A percentile compares a stretch with the other conserved stretches of the same genome.
Conservation (phyloP, 2,113 vertebrate species). For the Xyrauchen texanus region DNA sequence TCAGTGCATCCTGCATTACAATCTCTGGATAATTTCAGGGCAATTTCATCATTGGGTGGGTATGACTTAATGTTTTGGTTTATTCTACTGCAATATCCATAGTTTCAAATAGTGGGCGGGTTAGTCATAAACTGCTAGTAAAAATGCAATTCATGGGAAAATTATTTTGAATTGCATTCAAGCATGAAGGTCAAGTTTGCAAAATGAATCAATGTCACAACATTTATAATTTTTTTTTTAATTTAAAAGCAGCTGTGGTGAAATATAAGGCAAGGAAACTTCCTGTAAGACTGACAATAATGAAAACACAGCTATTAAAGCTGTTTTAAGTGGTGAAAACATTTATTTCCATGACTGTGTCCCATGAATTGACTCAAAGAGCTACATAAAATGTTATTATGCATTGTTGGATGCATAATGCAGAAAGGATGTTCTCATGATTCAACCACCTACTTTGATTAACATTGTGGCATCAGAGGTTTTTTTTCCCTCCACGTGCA, state of each 20-base stretch:
- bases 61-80: slow-evolving; percentile 31
- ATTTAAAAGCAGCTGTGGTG: neutral
- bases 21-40: neutral
- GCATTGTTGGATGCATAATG: no score
- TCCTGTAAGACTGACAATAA: no score
- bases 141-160: slow-evolving; percentile 36
- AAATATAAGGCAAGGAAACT: no score
- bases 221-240: slow-evolving; percentile 18
- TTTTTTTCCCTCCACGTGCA: no score
- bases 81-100: slow-evolving; percentile 37
- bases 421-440: no score
- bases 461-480: no score
- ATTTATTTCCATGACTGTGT: no score
- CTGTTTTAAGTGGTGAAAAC: no score
- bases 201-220: slow-evolving; percentile 12
- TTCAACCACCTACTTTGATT: no score
- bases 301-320: no score
- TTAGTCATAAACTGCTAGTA: slow-evolving; percentile 28
- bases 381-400: no score
- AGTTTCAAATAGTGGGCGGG: slow-evolving; percentile 40
- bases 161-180: slow-evolving; percentile 14
- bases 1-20: neutral
- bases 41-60: slow-evolving; percentile 14
- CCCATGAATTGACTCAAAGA: no score
- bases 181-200: neutral